Evolutionary conservation across 2,888 invertebrate species (phyloP).

Genomic region (Penaeus monodon): DNA sequence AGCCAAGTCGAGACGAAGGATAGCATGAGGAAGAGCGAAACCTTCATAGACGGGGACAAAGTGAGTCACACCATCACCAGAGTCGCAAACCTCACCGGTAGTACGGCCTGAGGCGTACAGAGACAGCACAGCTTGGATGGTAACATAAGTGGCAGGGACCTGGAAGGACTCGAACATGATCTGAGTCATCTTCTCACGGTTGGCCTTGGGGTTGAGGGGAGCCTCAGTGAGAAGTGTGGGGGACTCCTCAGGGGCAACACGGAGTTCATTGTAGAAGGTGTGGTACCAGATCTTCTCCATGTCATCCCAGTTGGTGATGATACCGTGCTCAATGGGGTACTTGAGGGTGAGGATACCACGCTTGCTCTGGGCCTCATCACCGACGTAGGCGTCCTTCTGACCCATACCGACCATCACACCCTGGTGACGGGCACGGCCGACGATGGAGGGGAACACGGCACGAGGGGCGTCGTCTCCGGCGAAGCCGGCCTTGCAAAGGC

Average conservation of each 20-base stretch:
- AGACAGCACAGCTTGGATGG: too few species aligned
- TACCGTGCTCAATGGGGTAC: constrained; percentile 65
- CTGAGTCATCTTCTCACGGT: constrained; percentile 93
- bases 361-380: constrained; percentile 65
- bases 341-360: constrained; percentile 65
- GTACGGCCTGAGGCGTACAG: too few species aligned
- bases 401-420: constrained; percentile 60
- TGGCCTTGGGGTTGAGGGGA: constrained; percentile 93
- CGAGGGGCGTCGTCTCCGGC: constrained; percentile 58
- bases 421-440: constrained; percentile 58
- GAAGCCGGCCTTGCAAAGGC: constrained; percentile 45
- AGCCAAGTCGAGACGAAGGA: constrained; percentile 92
- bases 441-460: constrained; percentile 55
- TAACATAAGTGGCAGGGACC: too few species aligned
- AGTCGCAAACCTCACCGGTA: not conserved
- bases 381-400: constrained; percentile 65
- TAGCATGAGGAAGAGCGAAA: constrained; percentile 35
- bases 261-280: constrained; percentile 97
- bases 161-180: constrained; percentile 85
- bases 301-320: constrained; percentile 92
- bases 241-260: constrained; percentile 90
- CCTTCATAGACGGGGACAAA: constrained; percentile 1
- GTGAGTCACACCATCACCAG: constrained; percentile 15
- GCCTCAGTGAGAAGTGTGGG: constrained; percentile 82
- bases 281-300: constrained; percentile 99